Evolutionary conservation across 1,140 invertebrate genomes (phyloP).

Genomic region (Bombus terrestris): DNA sequence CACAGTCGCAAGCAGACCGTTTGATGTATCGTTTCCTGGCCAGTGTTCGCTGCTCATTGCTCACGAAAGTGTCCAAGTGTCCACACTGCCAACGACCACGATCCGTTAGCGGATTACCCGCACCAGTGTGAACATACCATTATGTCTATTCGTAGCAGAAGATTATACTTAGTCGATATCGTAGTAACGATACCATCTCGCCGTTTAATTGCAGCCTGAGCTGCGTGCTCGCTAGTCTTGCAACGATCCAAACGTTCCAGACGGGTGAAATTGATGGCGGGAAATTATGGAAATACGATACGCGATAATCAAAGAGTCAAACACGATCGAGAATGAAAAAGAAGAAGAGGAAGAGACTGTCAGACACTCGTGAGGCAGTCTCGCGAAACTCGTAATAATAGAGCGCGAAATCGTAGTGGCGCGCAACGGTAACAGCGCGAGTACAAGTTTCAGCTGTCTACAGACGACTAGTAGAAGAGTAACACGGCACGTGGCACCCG

Average conservation of each 20-base stretch:
- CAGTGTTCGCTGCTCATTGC: too few species aligned
- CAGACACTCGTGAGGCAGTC: too few species aligned
- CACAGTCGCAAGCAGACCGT: too few species aligned
- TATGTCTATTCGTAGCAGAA: too few species aligned
- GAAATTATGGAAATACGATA: constrained; percentile 21
- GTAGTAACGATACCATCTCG: too few species aligned
- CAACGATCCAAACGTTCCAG: neutral
- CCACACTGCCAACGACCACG: too few species aligned
- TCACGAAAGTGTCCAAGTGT: too few species aligned
- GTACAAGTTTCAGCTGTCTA: constrained; percentile 54
- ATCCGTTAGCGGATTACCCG: too few species aligned
- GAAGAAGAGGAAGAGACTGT: neutral
- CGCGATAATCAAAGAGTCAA: neutral
- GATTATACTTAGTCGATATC: too few species aligned
- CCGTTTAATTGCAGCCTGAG: neutral
- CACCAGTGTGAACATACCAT: too few species aligned
- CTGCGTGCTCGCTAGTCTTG: too few species aligned
- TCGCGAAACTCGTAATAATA: constrained; percentile 44
- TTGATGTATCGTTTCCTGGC: too few species aligned
- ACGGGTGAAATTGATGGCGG: neutral
- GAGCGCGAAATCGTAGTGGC: constrained; percentile 25
- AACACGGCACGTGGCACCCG: constrained; percentile 62
- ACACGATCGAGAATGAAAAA: neutral
- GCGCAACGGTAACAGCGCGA: neutral
- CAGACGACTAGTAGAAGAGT: constrained; percentile 38